Evolutionary conservation across 2,797 vertebrate species (phyloP).

Genomic region (Aulostomus chinensis): DNA sequence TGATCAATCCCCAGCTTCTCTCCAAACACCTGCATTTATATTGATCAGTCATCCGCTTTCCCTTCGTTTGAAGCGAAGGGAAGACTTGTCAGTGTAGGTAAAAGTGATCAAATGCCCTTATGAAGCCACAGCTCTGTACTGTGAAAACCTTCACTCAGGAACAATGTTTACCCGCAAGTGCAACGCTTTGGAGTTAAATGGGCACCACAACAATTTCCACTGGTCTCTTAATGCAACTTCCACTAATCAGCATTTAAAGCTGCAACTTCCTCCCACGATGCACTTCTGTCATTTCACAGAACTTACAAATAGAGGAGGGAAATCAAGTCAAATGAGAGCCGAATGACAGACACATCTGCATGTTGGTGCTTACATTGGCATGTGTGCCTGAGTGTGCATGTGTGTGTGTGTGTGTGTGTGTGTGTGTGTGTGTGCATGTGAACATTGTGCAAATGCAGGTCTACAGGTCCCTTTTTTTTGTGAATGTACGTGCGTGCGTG

Average conservation of each 20-base stretch:
- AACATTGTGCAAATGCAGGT: constrained; percentile 72
- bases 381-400: constrained; percentile 34
- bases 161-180: constrained; percentile 62
- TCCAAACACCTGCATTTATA: constrained; percentile 79
- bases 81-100: constrained; percentile 65
- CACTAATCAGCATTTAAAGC: constrained; percentile 42
- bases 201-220: constrained; percentile 49
- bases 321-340: constrained; percentile 21
- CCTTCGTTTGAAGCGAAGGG: constrained; percentile 58
- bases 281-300: constrained; percentile 36
- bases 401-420: constrained; percentile 63
- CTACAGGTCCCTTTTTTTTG: constrained; percentile 63
- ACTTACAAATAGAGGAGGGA: constrained; percentile 19
- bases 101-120: constrained; percentile 69
- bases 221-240: constrained; percentile 54
- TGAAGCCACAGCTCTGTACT: constrained; percentile 53
- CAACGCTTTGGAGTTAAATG: constrained; percentile 55
- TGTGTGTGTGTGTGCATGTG: constrained; percentile 66
- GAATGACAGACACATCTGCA: constrained; percentile 22
- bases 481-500: no score
- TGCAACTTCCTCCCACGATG: background rate
- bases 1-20: constrained; percentile 75
- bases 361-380: constrained; percentile 41
- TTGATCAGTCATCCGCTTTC: constrained; percentile 75
- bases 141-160: constrained; percentile 51